Base-by-base conservation (phyloP, 2,888 invertebrate genomes). In the Stenurella melanura region DNA sequence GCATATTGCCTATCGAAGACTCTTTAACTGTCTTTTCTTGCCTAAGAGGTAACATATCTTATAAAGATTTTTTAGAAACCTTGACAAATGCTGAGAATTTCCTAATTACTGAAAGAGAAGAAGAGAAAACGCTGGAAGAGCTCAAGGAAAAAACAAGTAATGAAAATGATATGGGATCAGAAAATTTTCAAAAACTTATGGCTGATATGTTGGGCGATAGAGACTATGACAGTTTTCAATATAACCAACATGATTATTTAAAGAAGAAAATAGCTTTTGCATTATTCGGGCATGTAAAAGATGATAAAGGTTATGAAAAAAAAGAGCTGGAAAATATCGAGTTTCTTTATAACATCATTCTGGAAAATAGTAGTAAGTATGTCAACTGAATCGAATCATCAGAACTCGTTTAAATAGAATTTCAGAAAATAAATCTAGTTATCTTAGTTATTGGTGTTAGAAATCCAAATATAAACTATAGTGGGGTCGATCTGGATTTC, bases 261-360 rank as follows among this genome's bases (percentile, higher is more conserved):
- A 87, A 91, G 60, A 89, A 91, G 82, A 93, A 93, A 87, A 90
- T 93, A 76, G 92, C 91, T 30, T 93, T 90, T 88, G 92, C 92
- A 12, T 86, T 92, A 68, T 92, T 89, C 87, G 93, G 93, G 2
- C 92, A 1, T 88, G 86, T 71, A 78, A 78, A 60, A 66, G 91
- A 90, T 85, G 89, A 89, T 19, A 12, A 19, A 17, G 91, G 91
- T 11, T 87, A 88, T 77, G 78, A 83, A 17, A 34, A 82, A 30
- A 85, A 86, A 73, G 80, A 85, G 63, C 77, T 82, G 15, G 83
- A 83, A 73, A 77, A 80, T 70, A 85, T 87, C 10, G 80, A 86
- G 1, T 73, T 72, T 19, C 64, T 88, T 10, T 88, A 80, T 73
- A 69, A 86, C 61, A 75, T 79, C 60, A 87, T 89, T 34, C 61